Evolutionary conservation across 2,797 vertebrate species (phyloP).

Genomic region (Syngnathus acus): DNA sequence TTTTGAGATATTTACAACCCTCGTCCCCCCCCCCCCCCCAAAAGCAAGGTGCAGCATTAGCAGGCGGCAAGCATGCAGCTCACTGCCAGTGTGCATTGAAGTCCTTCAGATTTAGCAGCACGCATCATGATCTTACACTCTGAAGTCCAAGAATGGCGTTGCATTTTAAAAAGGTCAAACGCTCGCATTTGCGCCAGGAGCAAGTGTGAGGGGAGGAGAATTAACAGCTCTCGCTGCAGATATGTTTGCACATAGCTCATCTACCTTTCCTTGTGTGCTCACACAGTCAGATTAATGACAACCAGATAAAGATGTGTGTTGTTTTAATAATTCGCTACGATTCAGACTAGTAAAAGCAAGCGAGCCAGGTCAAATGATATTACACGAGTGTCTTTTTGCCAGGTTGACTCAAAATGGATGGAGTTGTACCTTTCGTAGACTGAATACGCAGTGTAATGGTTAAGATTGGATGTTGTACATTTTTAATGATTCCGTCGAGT

Average conservation of each 20-base stretch:
- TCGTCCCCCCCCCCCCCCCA: slow-evolving; percentile 43
- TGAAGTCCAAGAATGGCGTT: slow-evolving; percentile 69
- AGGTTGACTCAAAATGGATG: not conserved
- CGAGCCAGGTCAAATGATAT: not conserved
- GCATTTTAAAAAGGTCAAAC: slow-evolving; percentile 78
- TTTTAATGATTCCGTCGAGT: not conserved
- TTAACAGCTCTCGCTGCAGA: slow-evolving; percentile 58
- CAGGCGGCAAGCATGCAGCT: slow-evolving; percentile 35
- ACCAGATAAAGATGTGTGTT: not conserved
- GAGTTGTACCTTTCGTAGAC: not conserved
- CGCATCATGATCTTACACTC: slow-evolving; percentile 69
- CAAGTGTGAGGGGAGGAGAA: slow-evolving; percentile 61
- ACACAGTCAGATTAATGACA: not conserved
- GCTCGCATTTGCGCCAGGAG: slow-evolving; percentile 68
- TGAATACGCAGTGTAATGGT: no score
- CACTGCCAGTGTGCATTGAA: slow-evolving; percentile 61
- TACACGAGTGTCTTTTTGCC: not conserved
- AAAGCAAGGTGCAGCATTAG: slow-evolving; percentile 65
- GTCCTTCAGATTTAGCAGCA: slow-evolving; percentile 69
- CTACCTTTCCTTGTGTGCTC: not conserved
- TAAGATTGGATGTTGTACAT: no score
- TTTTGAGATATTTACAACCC: slow-evolving; percentile 69
- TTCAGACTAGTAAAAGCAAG: not conserved
- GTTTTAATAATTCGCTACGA: not conserved
- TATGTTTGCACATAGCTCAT: slow-evolving; percentile 6